Percentiles rank a stretch among this genome's conserved stretches.
phyloP scores from a whole-genome alignment of 2,888 invertebrate genomes.

The Trichopria drosophilae region DNA sequence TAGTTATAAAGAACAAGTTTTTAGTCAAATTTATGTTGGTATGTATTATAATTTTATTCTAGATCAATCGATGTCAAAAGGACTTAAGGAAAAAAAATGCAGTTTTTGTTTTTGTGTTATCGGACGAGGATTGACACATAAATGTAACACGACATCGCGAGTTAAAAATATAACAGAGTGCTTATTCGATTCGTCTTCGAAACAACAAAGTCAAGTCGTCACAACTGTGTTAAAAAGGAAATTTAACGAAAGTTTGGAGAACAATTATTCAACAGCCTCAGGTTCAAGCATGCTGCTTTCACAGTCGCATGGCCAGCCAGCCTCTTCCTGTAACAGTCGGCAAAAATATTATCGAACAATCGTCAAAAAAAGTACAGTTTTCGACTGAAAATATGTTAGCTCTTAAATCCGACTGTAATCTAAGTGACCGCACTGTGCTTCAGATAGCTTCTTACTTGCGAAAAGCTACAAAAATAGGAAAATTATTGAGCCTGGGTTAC shows the following conservation, averaged over 20 bases:
- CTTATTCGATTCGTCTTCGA: conserved; percentile 9
- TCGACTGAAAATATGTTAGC: too few species aligned
- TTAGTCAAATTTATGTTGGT: too few species aligned
- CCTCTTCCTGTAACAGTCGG: conserved; percentile 2
- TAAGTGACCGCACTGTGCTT: conserved; percentile 8
- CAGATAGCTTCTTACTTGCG: conserved; percentile 13
- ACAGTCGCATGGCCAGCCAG: conserved; percentile 1
- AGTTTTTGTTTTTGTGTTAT: conserved; percentile 11
- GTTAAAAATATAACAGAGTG: conserved; percentile 4
- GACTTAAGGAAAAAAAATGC: conserved; percentile 14
- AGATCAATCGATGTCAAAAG: too few species aligned
- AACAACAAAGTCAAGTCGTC: conserved; percentile 3
- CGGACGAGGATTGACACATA: conserved; percentile 13
- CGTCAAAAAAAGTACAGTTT: neutral
- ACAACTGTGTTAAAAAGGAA: too few species aligned
- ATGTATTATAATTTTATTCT: too few species aligned
- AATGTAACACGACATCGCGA: conserved; percentile 12
- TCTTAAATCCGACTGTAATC: conserved; percentile 10
- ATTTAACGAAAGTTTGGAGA: conserved; percentile 5
- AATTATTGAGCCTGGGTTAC: conserved; percentile 13
- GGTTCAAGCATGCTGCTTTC: too few species aligned
- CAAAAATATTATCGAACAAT: conserved; percentile 13
- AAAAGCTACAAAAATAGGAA: conserved; percentile 10
- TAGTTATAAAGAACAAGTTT: too few species aligned
- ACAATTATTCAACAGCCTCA: neutral